phyloP scores from a whole-genome alignment of 2,888 invertebrate species.

The Cyclophora albipunctata region DNA sequence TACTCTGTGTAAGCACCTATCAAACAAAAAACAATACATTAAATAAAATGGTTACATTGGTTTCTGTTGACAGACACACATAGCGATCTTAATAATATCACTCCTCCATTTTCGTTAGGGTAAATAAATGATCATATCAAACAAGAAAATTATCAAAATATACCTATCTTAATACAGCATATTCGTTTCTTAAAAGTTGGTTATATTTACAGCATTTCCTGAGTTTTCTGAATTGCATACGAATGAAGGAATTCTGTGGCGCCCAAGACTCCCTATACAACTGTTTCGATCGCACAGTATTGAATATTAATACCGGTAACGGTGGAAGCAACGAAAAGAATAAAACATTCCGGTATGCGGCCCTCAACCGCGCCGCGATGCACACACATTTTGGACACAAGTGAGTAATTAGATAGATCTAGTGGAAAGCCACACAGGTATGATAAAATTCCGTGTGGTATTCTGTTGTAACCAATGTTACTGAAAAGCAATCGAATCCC shows the following conservation, averaged over 20 bases:
- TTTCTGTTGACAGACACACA: no score
- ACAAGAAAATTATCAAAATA: no score
- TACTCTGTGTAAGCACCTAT: no score
- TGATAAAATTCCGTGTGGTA: not conserved
- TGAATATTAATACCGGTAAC: slow-evolving; percentile 36
- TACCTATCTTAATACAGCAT: no score
- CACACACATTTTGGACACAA: slow-evolving; percentile 90
- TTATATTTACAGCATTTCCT: slow-evolving; percentile 84
- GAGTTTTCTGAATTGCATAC: slow-evolving; percentile 90
- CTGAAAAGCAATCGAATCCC: no score
- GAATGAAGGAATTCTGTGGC: slow-evolving; percentile 90
- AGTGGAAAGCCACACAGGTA: not conserved
- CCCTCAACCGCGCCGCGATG: slow-evolving; percentile 91
- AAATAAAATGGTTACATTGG: no score
- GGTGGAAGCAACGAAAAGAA: slow-evolving; percentile 65
- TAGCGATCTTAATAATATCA: no score
- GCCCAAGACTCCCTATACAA: slow-evolving; percentile 87
- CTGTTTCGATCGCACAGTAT: slow-evolving; percentile 83
- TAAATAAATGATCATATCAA: no score
- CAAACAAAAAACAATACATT: no score
- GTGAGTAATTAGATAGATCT: slow-evolving; percentile 52
- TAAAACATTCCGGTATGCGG: slow-evolving; percentile 88
- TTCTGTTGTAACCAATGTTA: no score
- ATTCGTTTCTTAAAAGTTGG: no score
- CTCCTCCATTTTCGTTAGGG: no score